phyloP scores from a whole-genome alignment of 2,113 vertebrate species.

The Microtus montanus region DNA sequence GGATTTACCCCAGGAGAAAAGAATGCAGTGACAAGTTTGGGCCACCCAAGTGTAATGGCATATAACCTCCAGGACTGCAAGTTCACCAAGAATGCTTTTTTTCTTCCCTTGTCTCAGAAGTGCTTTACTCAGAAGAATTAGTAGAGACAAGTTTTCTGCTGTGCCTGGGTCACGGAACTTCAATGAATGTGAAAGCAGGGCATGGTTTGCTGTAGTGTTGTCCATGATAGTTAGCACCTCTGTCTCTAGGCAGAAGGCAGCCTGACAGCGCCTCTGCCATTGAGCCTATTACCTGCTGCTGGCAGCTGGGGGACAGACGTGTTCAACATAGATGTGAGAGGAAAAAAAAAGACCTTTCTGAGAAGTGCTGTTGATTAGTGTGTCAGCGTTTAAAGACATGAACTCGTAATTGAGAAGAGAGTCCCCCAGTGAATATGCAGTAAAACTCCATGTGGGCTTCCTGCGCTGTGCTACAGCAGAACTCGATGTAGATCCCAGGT shows the following conservation, averaged over 20 bases:
- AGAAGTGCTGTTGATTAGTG: background rate
- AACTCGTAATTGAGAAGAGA: background rate
- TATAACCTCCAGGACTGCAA: background rate
- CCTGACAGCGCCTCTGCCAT: background rate
- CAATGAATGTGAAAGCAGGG: background rate
- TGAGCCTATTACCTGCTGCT: background rate
- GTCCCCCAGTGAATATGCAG: background rate
- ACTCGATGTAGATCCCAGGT: background rate
- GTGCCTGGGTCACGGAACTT: background rate
- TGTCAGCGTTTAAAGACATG: background rate
- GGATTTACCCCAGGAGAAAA: conserved; percentile 19
- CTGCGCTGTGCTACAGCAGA: background rate
- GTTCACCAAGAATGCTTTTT: background rate
- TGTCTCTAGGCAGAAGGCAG: background rate
- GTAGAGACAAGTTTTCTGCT: background rate
- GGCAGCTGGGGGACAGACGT: background rate
- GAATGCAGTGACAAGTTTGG: background rate
- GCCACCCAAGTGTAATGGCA: background rate
- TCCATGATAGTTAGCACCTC: no score
- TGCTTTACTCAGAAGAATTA: background rate
- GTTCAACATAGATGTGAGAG: conserved; percentile 4
- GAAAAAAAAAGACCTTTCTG: background rate
- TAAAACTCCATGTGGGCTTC: background rate
- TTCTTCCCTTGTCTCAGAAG: background rate
- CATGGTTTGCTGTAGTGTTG: background rate